Conservation (phyloP, 2,797 vertebrate genomes). For the Mastacembelus armatus region DNA sequence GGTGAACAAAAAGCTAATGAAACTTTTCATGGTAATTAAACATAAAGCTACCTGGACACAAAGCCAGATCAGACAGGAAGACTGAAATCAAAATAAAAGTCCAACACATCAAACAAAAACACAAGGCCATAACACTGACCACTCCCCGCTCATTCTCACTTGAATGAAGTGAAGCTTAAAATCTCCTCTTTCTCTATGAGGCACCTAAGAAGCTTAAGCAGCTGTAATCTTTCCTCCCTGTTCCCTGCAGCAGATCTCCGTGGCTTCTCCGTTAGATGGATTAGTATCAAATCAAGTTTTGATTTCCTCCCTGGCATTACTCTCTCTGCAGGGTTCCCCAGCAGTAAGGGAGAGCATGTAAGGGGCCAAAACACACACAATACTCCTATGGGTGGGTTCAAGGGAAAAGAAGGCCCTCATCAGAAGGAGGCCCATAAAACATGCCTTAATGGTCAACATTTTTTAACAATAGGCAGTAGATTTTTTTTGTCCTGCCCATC, state of each 20-base stretch:
- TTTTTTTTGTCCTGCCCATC: conserved; percentile 30
- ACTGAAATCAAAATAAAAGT: too few species aligned
- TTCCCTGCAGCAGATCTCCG: conserved; percentile 70
- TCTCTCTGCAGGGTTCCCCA: conserved; percentile 38
- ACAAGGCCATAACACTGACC: too few species aligned
- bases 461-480: conserved; percentile 57
- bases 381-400: conserved; percentile 16
- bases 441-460: conserved; percentile 67
- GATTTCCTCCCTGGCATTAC: conserved; percentile 62
- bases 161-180: too few species aligned
- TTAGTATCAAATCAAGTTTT: conserved; percentile 80
- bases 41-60: too few species aligned
- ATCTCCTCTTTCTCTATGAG: conserved; percentile 31
- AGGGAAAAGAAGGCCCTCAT: conserved; percentile 48
- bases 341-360: conserved; percentile 45
- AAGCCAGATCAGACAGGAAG: too few species aligned
- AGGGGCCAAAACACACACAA: conserved; percentile 47
- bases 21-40: too few species aligned
- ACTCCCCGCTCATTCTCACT: too few species aligned
- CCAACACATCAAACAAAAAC: too few species aligned
- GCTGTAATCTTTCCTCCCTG: conserved; percentile 55
- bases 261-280: conserved; percentile 73
- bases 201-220: conserved; percentile 69
- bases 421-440: conserved; percentile 66
- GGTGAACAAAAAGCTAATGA: too few species aligned